phyloP scores from a whole-genome alignment of 2,797 vertebrate genomes.

The Philypnodon macrostomus region DNA sequence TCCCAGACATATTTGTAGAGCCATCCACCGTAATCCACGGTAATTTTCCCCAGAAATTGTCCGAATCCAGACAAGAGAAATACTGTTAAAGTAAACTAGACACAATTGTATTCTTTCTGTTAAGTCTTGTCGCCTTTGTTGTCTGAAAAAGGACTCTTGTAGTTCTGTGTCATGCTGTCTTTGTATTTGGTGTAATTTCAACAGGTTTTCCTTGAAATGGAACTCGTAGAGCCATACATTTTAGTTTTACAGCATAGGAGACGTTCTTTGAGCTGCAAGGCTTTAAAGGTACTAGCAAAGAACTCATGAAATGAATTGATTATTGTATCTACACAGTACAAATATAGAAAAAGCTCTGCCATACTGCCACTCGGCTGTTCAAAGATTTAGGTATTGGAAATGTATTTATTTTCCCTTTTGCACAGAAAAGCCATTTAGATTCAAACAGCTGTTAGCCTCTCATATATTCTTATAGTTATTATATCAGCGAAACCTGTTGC shows the following conservation, averaged over 20 bases:
- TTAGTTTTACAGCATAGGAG: constrained; percentile 1
- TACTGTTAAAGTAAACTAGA: constrained; percentile 11
- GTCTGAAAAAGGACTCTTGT: neutral
- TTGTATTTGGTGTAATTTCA: neutral
- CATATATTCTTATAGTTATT: too few relatives aligned
- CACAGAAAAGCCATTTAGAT: too few relatives aligned
- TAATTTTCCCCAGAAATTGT: constrained; percentile 22
- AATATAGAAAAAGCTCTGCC: neutral
- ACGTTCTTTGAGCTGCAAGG: neutral
- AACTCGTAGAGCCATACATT: neutral
- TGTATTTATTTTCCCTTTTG: too few relatives aligned
- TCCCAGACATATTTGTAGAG: neutral
- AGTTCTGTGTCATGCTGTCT: neutral
- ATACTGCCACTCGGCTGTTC: neutral
- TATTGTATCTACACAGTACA: constrained; percentile 6
- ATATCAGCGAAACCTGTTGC: too few relatives aligned
- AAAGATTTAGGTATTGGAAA: constrained; percentile 5
- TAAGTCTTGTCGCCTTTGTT: neutral
- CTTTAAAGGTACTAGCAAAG: neutral
- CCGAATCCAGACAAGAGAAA: constrained; percentile 9
- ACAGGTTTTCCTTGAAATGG: neutral
- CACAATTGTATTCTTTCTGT: constrained; percentile 4
- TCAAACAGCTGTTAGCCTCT: neutral
- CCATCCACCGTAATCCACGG: constrained; percentile 2
- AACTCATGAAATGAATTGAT: constrained; percentile 1